Conservation (phyloP, 2,888 invertebrate species). For the Tineola bisselliella region DNA sequence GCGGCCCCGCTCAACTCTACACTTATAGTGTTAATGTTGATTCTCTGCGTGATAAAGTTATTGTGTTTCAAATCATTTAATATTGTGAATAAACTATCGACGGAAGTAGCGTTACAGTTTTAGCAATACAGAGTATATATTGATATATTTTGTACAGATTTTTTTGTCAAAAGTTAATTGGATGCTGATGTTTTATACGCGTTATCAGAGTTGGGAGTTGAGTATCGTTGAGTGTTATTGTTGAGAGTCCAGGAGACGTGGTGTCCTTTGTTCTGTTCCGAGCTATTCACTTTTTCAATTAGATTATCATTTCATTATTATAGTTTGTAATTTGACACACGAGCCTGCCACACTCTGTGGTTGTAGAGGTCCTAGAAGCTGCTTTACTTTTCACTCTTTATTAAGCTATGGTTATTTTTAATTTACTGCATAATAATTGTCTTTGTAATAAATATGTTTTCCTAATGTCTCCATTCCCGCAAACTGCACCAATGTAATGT, state of each 20-base stretch:
- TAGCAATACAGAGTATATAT: slow-evolving; percentile 70
- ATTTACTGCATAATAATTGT: not conserved
- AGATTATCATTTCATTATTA: slow-evolving; percentile 57
- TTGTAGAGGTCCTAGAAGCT: not conserved
- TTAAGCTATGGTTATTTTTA: not conserved
- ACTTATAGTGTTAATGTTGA: slow-evolving; percentile 40
- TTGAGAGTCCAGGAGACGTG: not conserved
- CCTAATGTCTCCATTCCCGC: not conserved
- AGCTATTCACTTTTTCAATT: slow-evolving; percentile 58
- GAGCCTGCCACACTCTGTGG: slow-evolving; percentile 19
- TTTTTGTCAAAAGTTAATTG: slow-evolving; percentile 70
- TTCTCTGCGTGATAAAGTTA: slow-evolving; percentile 62
- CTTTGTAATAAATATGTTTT: not conserved
- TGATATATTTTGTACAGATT: slow-evolving; percentile 70
- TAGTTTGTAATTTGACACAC: slow-evolving; percentile 64
- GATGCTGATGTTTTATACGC: slow-evolving; percentile 64
- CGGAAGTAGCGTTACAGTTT: slow-evolving; percentile 65
- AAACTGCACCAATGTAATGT: not conserved
- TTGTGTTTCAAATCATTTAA: slow-evolving; percentile 68
- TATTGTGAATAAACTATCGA: slow-evolving; percentile 60
- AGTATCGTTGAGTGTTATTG: slow-evolving; percentile 20
- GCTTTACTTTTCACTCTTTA: not conserved
- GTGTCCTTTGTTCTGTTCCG: slow-evolving; percentile 54
- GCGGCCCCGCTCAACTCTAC: slow-evolving; percentile 18
- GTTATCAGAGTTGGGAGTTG: slow-evolving; percentile 62